Percentiles rank a stretch among this genome's conserved stretches.
Conservation (phyloP, 2,113 vertebrate species). For the Illadopsis cleaveri region DNA sequence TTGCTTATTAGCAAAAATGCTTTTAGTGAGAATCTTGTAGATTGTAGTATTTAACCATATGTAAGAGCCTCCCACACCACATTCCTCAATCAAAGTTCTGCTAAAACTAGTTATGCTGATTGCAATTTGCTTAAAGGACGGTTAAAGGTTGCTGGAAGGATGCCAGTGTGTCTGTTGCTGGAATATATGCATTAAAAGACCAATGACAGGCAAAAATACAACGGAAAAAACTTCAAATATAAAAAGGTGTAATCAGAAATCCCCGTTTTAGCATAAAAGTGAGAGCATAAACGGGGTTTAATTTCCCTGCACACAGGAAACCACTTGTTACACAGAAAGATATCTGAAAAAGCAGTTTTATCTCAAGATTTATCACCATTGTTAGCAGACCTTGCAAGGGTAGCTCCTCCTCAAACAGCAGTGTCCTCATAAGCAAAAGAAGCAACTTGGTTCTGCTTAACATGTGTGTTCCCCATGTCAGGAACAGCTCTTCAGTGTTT, state of each 20-base stretch:
- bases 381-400: neutral
- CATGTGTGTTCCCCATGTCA: fast-evolving
- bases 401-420: neutral
- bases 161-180: neutral
- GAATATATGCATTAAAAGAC: neutral
- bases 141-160: conserved; percentile 12
- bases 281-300: neutral
- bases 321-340: neutral
- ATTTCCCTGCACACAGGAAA: neutral
- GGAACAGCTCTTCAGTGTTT: neutral
- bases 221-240: neutral
- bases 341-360: neutral
- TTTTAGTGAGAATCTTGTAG: neutral
- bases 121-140: neutral
- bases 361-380: neutral
- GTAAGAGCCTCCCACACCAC: neutral
- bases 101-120: conserved; percentile 4
- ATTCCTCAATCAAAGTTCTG: neutral
- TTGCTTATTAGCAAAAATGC: neutral
- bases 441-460: neutral
- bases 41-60: neutral
- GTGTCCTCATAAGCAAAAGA: neutral
- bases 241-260: neutral
- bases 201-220: neutral
- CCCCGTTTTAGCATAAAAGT: neutral